phyloP scores from a whole-genome alignment of 2,888 invertebrate genomes.

The Cordylochernes scorpioides region DNA sequence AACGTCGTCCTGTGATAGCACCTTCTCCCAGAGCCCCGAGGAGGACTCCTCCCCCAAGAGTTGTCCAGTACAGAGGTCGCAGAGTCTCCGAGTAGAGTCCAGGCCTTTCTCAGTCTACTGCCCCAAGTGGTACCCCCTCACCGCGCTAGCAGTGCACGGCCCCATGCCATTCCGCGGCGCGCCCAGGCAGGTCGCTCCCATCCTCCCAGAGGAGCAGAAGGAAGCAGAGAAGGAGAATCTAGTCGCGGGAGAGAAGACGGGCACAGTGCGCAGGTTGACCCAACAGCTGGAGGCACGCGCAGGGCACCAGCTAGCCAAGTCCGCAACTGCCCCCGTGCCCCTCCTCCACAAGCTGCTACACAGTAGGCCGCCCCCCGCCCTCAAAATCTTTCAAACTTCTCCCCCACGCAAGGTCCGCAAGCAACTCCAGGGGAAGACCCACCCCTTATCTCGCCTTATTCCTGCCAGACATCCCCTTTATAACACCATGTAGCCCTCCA shows the following conservation, averaged over 20 bases:
- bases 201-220: constrained; percentile 9
- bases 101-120: constrained; percentile 4
- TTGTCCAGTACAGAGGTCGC: constrained; percentile 6
- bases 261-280: constrained; percentile 57
- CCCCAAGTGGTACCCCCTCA: constrained; percentile 10
- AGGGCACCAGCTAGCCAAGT: not conserved
- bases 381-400: constrained; percentile 4
- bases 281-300: constrained; percentile 65
- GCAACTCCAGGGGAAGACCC: constrained; percentile 67
- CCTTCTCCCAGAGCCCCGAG: constrained; percentile 7
- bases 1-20: constrained; percentile 15
- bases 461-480: constrained; percentile 8
- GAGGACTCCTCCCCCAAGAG: constrained; percentile 1
- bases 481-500: constrained; percentile 13
- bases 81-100: constrained; percentile 8
- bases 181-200: constrained; percentile 12
- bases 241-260: constrained; percentile 23
- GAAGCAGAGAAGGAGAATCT: constrained; percentile 11
- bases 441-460: constrained; percentile 65
- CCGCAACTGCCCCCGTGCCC: not conserved
- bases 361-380: constrained; percentile 1
- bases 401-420: constrained; percentile 34
- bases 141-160: constrained; percentile 5
- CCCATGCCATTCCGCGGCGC: constrained; percentile 5
- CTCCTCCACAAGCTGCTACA: constrained; percentile 1